Evolutionary conservation across 2,888 invertebrate genomes (phyloP), one percentile per base, ranked within the genome.

Genomic region (Brachynemurus nebulosus): DNA sequence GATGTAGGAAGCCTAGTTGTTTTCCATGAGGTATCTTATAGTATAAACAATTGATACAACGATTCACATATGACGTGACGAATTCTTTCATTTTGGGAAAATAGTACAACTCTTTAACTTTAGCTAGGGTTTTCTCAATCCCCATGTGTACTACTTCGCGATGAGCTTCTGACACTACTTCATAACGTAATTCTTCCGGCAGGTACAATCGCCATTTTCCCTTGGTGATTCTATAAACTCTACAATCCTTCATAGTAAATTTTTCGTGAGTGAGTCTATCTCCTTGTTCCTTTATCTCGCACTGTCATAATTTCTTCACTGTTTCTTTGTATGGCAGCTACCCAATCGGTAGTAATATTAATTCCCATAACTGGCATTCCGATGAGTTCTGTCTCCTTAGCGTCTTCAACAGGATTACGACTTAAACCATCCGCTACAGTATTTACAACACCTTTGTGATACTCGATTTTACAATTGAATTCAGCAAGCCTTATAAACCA

Each of bases 261-360:
- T 23, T 23, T 7, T 23, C 7, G 9, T 23, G 9, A 6, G 23
- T 23, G n/a, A n/a, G n/a, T n/a, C n/a, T n/a, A n/a, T n/a, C n/a
- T n/a, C n/a, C n/a, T n/a, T n/a, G n/a, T n/a, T n/a, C n/a, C n/a
- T 25, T 25, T 25, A 9, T 25, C 27, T n/a, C 27, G 27, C 11
- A 25, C 27, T 25, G 8, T 25, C 8, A 8, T 8, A 25, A 25
- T n/a, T 25, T 25, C 27, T 34, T 34, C 34, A 34, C 7, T 12
- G 12, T 34, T 14, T 34, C 34, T 5, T 14, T 51, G 47, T 37
- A 47, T 45, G 0, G 48, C 43, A 2, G 45, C 41, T n/a, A 48
- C 44, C 54, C 52, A 53, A 8, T 52, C 50, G 1, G 45, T 48
- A 18, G 44, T 47, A 3, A 51, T 40, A 2, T 33, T 34, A 16